Percentiles rank a stretch among this genome's conserved stretches.
Conservation (phyloP, 1,140 invertebrate genomes). For the Bactericera cockerelli region DNA sequence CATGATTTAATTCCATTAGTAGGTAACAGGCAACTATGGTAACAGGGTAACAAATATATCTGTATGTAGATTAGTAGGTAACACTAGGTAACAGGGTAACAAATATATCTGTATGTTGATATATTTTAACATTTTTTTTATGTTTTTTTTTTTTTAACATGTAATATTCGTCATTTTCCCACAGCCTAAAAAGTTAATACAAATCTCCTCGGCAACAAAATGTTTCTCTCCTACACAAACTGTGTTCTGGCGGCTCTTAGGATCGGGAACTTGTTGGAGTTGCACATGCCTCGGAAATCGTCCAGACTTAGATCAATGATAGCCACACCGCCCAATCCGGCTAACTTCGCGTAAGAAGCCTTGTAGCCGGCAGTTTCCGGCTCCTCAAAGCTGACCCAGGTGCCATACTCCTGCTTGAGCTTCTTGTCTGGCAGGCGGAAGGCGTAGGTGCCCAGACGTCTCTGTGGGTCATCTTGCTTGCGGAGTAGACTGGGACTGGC, state of each 20-base stretch:
- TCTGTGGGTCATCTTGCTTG: slow-evolving; percentile 41
- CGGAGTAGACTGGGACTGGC: slow-evolving; percentile 30
- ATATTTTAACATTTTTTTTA: too few relatives aligned
- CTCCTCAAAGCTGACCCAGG: slow-evolving; percentile 85
- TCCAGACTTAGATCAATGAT: slow-evolving; percentile 63
- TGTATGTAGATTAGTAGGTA: too few relatives aligned
- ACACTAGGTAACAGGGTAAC: too few relatives aligned
- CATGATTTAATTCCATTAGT: too few relatives aligned
- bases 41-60: too few relatives aligned
- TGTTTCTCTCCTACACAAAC: too few relatives aligned
- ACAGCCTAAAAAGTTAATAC: too few relatives aligned
- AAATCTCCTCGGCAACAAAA: too few relatives aligned
- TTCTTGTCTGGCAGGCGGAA: slow-evolving; percentile 44
- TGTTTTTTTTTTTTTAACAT: too few relatives aligned
- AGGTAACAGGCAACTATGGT: too few relatives aligned
- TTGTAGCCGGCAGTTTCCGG: slow-evolving; percentile 67
- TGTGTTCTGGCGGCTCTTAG: slow-evolving; percentile 41
- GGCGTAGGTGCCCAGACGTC: slow-evolving; percentile 58
- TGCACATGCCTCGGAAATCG: slow-evolving; percentile 65
- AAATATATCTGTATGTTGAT: too few relatives aligned
- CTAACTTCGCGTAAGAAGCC: slow-evolving; percentile 51
- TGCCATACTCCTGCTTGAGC: slow-evolving; percentile 38
- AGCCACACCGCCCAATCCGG: slow-evolving; percentile 62
- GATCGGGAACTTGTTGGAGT: slow-evolving; percentile 58
- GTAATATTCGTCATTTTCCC: too few relatives aligned